Base-by-base conservation (phyloP, 30 jellyfish, hydroid and myxozoan species). In the Chironex yamaguchii region DNA sequence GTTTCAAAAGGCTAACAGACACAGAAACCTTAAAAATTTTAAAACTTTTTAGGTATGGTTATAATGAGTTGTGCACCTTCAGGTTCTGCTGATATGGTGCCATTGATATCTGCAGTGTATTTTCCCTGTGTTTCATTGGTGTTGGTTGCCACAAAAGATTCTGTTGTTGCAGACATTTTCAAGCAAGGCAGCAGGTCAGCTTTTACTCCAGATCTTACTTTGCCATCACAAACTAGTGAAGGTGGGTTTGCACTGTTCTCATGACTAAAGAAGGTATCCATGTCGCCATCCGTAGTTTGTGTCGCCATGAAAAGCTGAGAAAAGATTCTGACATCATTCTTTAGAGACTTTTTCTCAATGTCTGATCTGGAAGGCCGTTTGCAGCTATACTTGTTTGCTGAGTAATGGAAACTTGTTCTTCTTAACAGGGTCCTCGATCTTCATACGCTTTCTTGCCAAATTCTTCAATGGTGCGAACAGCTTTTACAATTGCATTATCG, bases 161-260 rank as follows among this genome's bases (percentile, higher is more conserved):
- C n/a, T n/a, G n/a, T n/a, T n/a, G n/a, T n/a, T n/a, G 74, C 31
- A 23, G 25, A 3, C 29, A 23, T 30, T 2, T 49, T 78, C 64
- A 76, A 28, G 27, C 81, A 49, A 17, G 23, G 6, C 1, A 76
- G 34, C 6, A 51, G 21, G 12, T 51, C 88, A 29, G 88, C 52
- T 51, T 76, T 76, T 34, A 24, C 13, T 1, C 88, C 88, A 11
- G 62, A 49, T n/a, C 77, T 0, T 58, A 76, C 17, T 11, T 50
- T 1, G 1, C 49, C 53, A 51, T 49, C 21, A 14, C 53, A 9
- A 4, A 77, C 27, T 17, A 76, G 62, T 2, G 88, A 24, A 24
- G 81, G 88, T 49, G 88, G 88, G 30, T 58, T 49, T 11, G 36
- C 25, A 33, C 53, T 1, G 34, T 76, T 76, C 64, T 76, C 88